Base-by-base conservation (phyloP, 1,140 invertebrate species). In the Lamellibrachia luymesi region DNA sequence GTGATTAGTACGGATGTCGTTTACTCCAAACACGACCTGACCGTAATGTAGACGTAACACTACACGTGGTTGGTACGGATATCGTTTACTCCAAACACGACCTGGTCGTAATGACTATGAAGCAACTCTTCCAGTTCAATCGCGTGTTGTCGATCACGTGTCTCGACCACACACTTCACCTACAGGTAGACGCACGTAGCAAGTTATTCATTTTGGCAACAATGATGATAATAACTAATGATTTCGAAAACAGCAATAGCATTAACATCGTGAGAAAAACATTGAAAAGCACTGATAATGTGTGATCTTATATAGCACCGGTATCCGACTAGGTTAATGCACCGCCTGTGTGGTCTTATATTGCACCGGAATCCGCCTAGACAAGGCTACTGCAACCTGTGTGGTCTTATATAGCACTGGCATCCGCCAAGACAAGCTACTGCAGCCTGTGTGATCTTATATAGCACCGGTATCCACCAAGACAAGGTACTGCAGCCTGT, bases 91-190 rank as follows among this genome's bases (percentile, higher is more conserved):
- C 95, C 95, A 95, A 96, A 96, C 5, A 94, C 93, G n/a, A 97
- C 95, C 27, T 96, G 94, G 51, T 94, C 95, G 94, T 98, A 98
- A 93, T 97, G 96, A 52, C 97, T 96, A 50, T 96, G 95, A 0
- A 98, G 96, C 10, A 97, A 96, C 52, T 97, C 94, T 95, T 97
- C 97, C 51, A 99, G 95, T 95, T 98, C 96, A 51, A 97, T 95
- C 92, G 97, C 97, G 96, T 99, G 98, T 1, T 97, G 97, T 93
- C 97, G 97, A 94, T 98, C 98, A 94, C 98, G 96, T 0, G 98
- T 99, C 96, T 99, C 98, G 94, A 95, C 95, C 6, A 96, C 95
- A 94, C 95, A 95, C 91, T 95, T 96, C 90, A 96, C 95, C 95
- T 96, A 94, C 51, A 52, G 89, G 50, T 52, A 25, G 38, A 92